These are phyloP conservation scores for Sinhomidia bicolor DNA, from an alignment of 2,888 invertebrate species.

Conservation along the genomic window DNA sequence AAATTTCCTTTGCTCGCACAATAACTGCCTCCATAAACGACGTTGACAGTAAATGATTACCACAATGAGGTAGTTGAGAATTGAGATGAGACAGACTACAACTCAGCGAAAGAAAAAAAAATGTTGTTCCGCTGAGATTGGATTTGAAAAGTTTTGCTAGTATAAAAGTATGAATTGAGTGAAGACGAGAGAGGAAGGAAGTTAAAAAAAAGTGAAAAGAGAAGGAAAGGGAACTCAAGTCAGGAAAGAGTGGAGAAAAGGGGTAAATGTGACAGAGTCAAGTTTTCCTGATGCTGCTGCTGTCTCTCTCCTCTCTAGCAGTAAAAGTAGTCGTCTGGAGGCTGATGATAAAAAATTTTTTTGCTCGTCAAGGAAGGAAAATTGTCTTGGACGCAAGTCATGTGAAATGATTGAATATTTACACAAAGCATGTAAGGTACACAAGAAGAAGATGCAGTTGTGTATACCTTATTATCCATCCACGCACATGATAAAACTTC, in stretches of 20 bases:
- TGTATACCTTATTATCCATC: not conserved
- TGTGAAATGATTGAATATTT: slow-evolving; percentile 50
- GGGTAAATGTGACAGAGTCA: not conserved
- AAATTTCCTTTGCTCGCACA: not conserved
- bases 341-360: slow-evolving; percentile 36
- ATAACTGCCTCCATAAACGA: not conserved
- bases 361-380: not conserved
- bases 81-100: not conserved
- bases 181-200: not conserved
- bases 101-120: not conserved
- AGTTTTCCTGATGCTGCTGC: not conserved
- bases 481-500: not conserved
- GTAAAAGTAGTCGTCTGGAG: slow-evolving; percentile 40
- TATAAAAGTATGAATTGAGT: not conserved
- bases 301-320: not conserved
- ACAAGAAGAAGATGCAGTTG: not conserved
- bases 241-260: not conserved
- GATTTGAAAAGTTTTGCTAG: not conserved
- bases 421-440: slow-evolving; percentile 21
- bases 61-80: not conserved
- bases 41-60: slow-evolving; percentile 34
- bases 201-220: not conserved
- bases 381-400: slow-evolving; percentile 32
- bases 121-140: not conserved
- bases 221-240: not conserved